A percentile compares a stretch with the other conserved stretches of the same genome.
Evolutionary conservation across 2,113 vertebrate species (phyloP).

Genomic region (Spilogale gracilis): DNA sequence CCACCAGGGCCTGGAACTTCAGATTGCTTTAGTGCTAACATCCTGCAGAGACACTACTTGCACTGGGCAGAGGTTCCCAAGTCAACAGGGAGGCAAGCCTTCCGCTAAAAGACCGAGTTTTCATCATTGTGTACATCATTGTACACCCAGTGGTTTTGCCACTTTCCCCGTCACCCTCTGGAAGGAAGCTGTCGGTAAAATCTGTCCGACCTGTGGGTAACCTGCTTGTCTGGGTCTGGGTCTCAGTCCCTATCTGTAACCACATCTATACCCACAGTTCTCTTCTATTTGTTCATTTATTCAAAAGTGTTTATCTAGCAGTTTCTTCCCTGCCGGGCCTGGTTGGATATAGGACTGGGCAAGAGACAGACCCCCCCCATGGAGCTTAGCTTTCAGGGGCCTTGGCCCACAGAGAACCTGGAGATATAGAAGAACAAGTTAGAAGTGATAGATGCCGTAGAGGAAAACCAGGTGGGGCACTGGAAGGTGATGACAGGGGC

Average conservation of each 20-base stretch:
- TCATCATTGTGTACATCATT: too few species aligned
- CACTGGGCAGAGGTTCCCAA: neutral
- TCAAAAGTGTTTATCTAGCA: neutral
- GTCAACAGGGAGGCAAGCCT: neutral
- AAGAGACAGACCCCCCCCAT: neutral
- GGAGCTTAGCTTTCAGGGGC: neutral
- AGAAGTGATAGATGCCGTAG: neutral
- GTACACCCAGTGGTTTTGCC: neutral
- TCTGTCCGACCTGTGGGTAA: neutral
- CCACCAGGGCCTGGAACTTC: neutral
- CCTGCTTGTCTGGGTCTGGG: too few species aligned
- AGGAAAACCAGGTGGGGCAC: neutral
- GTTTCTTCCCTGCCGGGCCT: neutral
- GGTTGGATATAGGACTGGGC: neutral
- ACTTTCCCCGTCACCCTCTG: neutral
- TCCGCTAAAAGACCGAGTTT: neutral
- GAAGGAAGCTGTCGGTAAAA: neutral
- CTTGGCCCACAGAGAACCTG: neutral
- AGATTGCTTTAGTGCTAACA: neutral
- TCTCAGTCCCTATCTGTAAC: neutral
- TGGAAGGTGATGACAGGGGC: neutral
- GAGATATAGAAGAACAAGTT: neutral
- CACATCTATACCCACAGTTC: neutral
- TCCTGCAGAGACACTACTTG: neutral
- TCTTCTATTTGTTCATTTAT: neutral